Evolutionary conservation across 2,888 invertebrate species (phyloP).

Genomic region (Patella depressa): DNA sequence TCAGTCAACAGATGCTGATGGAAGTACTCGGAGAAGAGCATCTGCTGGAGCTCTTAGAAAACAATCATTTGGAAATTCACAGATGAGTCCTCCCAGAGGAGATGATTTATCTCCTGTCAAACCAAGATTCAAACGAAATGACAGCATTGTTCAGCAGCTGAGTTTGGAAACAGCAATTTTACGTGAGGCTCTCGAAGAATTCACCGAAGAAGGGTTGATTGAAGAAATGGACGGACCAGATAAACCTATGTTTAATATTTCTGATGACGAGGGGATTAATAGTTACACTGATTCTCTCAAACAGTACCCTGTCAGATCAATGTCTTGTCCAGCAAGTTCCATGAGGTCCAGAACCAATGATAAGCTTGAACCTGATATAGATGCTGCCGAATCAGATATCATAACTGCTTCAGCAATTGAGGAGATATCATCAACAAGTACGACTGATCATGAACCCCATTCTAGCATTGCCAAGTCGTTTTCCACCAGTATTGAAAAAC

Average conservation of each 20-base stretch:
- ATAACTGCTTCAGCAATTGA: constrained; percentile 15
- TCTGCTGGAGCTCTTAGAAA: not conserved
- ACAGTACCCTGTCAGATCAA: not conserved
- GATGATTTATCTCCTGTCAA: constrained; percentile 17
- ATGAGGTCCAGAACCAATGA: constrained; percentile 9
- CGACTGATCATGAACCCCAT: not conserved
- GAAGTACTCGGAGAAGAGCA: constrained; percentile 2
- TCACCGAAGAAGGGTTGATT: constrained; percentile 43
- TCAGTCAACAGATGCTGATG: no score
- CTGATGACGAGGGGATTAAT: not conserved
- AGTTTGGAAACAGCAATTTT: constrained; percentile 58
- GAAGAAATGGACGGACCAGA: constrained; percentile 33
- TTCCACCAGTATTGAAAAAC: constrained; percentile 31
- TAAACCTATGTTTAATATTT: not conserved
- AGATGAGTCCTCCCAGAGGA: not conserved
- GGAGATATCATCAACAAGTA: not conserved
- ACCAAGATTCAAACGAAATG: constrained; percentile 41
- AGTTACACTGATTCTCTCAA: not conserved
- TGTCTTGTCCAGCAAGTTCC: not conserved
- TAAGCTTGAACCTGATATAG: constrained; percentile 7
- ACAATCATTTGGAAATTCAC: not conserved
- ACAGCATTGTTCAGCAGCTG: constrained; percentile 59
- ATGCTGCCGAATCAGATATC: constrained; percentile 10
- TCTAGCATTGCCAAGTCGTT: constrained; percentile 17
- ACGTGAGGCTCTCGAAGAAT: constrained; percentile 53